phyloP scores from a whole-genome alignment of 1,140 invertebrate species.

The Papilio xuthus region DNA sequence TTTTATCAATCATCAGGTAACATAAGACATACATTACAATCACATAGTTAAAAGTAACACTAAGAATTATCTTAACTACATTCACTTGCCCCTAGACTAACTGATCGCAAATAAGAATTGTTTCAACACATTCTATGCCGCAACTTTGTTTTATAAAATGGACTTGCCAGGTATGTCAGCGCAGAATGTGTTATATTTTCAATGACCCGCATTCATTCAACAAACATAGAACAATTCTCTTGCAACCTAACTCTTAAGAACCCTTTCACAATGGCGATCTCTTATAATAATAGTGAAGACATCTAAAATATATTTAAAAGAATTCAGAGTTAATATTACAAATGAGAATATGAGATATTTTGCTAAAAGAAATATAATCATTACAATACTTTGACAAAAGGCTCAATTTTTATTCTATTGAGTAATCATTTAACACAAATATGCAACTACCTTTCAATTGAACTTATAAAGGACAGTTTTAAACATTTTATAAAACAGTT shows the following conservation, averaged over 20 bases:
- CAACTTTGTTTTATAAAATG: background rate
- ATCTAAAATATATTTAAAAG: background rate
- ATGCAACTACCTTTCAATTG: background rate
- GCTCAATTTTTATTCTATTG: background rate
- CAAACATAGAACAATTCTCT: constrained; percentile 45
- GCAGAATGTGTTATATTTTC: constrained; percentile 39
- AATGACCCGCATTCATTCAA: constrained; percentile 65
- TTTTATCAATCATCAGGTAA: constrained; percentile 59
- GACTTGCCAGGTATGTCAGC: background rate
- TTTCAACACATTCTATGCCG: background rate
- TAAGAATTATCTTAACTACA: constrained; percentile 40
- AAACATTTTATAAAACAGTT: too few species aligned
- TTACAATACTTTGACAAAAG: background rate
- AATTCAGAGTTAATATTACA: constrained; percentile 21
- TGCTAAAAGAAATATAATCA: background rate
- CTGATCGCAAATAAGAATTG: constrained; percentile 17
- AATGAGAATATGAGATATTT: constrained; percentile 2
- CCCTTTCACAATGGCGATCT: constrained; percentile 27
- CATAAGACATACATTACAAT: constrained; percentile 44
- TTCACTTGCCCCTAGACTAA: background rate
- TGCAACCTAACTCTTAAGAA: constrained; percentile 42
- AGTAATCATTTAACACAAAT: background rate
- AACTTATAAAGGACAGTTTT: too few species aligned
- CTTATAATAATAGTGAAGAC: constrained; percentile 11
- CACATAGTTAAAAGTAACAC: constrained; percentile 40